Percentiles rank a stretch among this genome's conserved stretches.
These are phyloP conservation scores for Ctenosaura bakeri DNA, from an alignment of 2,797 vertebrate genomes.

Conservation along the genomic window DNA sequence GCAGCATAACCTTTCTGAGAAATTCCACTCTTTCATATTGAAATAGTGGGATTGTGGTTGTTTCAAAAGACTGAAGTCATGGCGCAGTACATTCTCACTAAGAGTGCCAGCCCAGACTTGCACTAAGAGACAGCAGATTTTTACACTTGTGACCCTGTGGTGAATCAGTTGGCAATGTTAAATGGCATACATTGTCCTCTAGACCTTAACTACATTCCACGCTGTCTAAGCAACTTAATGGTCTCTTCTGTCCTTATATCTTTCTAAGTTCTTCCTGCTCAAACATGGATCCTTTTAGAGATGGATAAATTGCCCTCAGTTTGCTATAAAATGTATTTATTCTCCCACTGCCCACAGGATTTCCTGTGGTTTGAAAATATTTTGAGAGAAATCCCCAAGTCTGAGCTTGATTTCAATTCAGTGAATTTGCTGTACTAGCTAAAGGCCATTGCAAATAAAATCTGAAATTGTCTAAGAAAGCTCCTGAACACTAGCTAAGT, in stretches of 20 bases:
- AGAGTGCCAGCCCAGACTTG: not conserved
- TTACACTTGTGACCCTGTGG: too few species aligned
- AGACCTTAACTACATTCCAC: too few species aligned
- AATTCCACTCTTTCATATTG: conserved; percentile 45
- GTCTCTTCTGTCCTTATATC: not conserved
- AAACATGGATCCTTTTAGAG: not conserved
- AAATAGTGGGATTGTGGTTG: not conserved
- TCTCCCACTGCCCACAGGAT: too few species aligned
- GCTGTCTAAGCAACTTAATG: too few species aligned
- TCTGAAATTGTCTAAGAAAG: too few species aligned
- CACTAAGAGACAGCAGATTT: not conserved
- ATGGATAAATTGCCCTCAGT: too few species aligned
- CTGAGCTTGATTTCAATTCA: too few species aligned
- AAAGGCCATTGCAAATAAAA: too few species aligned
- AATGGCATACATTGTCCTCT: not conserved
- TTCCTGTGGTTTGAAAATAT: not conserved
- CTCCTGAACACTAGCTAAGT: too few species aligned
- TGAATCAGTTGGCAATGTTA: not conserved
- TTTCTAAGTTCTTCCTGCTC: not conserved
- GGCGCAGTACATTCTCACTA: not conserved
- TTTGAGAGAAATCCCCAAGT: too few species aligned
- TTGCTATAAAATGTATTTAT: not conserved
- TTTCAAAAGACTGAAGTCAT: not conserved
- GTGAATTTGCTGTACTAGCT: too few species aligned
- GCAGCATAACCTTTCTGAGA: conserved; percentile 46